Evolutionary conservation across 2,888 invertebrate genomes (phyloP).

Genomic region (Acheta domesticus): DNA sequence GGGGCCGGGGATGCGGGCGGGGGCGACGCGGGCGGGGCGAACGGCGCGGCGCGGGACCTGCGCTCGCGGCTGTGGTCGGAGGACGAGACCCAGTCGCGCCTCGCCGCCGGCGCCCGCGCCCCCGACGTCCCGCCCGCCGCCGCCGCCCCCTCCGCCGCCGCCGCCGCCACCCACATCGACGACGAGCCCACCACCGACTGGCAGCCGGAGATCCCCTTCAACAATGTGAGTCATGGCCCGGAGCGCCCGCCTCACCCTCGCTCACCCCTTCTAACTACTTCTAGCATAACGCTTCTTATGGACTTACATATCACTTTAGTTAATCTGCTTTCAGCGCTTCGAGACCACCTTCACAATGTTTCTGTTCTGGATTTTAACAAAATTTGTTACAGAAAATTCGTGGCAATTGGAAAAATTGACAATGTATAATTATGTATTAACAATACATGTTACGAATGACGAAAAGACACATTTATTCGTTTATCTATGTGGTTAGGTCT

Average conservation of each 20-base stretch:
- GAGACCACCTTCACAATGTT: too few relatives aligned
- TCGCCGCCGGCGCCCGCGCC: slow-evolving; percentile 42
- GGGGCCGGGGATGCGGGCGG: slow-evolving; percentile 65
- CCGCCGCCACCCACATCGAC: slow-evolving; percentile 50
- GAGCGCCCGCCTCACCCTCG: background rate
- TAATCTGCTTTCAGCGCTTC: too few relatives aligned
- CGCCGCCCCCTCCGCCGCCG: slow-evolving; percentile 41
- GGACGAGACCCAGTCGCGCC: slow-evolving; percentile 39
- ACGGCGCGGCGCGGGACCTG: slow-evolving; percentile 39
- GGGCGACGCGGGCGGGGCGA: slow-evolving; percentile 39
- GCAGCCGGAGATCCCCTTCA: slow-evolving; percentile 90
- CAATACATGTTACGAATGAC: too few relatives aligned
- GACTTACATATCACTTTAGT: too few relatives aligned
- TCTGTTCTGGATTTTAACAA: too few relatives aligned
- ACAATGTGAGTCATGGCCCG: slow-evolving; percentile 63
- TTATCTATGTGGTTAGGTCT: too few relatives aligned
- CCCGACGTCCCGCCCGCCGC: slow-evolving; percentile 37
- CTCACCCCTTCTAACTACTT: background rate
- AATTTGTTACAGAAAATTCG: too few relatives aligned
- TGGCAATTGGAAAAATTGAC: too few relatives aligned
- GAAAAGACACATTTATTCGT: too few relatives aligned
- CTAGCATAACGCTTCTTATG: too few relatives aligned
- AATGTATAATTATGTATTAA: too few relatives aligned
- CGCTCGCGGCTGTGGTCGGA: slow-evolving; percentile 46
- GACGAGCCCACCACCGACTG: slow-evolving; percentile 79